A percentile compares a stretch with the other conserved stretches of the same genome.
Evolutionary conservation across 35 echinoderm and acorn worm species (phyloP).

Genomic region (Lytechinus pictus): DNA sequence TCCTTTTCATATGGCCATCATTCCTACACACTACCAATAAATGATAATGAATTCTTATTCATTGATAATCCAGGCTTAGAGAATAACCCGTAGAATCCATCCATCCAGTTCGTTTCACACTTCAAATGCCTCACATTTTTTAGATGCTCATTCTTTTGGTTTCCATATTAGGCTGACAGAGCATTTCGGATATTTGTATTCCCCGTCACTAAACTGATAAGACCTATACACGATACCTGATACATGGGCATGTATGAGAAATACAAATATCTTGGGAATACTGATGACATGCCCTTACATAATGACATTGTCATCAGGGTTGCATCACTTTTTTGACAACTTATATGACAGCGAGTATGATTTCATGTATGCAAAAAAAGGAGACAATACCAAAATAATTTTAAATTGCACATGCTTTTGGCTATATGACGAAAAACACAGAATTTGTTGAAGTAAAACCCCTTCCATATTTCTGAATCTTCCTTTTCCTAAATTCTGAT

Average conservation of each 20-base stretch:
- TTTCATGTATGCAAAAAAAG: too few relatives aligned
- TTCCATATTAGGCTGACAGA: constrained; percentile 16
- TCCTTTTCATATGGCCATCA: neutral
- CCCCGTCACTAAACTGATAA: neutral
- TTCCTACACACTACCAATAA: neutral
- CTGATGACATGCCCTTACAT: neutral
- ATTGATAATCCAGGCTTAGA: neutral
- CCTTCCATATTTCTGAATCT: too few relatives aligned
- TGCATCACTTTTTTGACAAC: neutral
- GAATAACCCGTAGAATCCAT: neutral
- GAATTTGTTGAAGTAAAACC: too few relatives aligned
- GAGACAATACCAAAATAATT: too few relatives aligned
- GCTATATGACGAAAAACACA: too few relatives aligned
- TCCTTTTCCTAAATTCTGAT: too few relatives aligned
- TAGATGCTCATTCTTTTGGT: neutral
- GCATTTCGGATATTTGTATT: constrained; percentile 4
- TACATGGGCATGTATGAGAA: neutral
- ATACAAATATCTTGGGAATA: neutral
- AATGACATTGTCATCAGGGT: neutral
- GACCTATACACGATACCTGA: neutral
- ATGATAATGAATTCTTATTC: constrained; percentile 5
- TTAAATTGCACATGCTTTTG: too few relatives aligned
- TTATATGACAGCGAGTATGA: too few relatives aligned
- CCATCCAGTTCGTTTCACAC: constrained; percentile 15
- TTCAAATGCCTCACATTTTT: constrained; percentile 30